These are phyloP conservation scores for Rhagologus leucostigma DNA, from an alignment of 2,113 vertebrate genomes.

Conservation along the genomic window DNA sequence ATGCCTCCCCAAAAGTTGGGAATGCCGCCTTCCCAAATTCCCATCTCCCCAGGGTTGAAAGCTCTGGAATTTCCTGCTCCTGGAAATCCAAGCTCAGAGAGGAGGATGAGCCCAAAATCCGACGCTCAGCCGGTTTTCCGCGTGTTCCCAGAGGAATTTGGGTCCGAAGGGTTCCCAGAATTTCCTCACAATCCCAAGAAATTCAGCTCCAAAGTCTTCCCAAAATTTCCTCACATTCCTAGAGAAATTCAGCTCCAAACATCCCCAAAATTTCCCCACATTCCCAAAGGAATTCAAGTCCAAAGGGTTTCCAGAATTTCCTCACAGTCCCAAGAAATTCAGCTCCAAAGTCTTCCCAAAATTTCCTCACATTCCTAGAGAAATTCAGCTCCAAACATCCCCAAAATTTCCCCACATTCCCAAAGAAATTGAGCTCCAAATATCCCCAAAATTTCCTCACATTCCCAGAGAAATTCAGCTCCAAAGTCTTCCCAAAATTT, in stretches of 20 bases:
- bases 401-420: background rate
- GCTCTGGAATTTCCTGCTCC: background rate
- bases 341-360: no score
- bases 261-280: no score
- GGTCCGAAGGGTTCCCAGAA: background rate
- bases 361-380: no score
- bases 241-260: no score
- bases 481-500: no score
- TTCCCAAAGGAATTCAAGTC: no score
- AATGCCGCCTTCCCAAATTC: background rate
- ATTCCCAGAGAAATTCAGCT: background rate
- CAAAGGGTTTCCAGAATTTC: background rate
- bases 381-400: background rate
- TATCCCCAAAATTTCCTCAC: background rate
- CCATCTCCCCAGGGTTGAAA: background rate
- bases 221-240: background rate
- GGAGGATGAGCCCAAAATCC: accelerated
- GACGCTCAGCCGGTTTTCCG: accelerated
- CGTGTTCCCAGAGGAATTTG: background rate
- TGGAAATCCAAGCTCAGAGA: background rate
- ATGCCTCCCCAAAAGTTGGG: conserved; percentile 17
- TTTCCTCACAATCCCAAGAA: background rate
- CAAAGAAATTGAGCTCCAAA: background rate
- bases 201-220: background rate
- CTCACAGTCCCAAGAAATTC: no score